Evolutionary conservation across 2,797 vertebrate species (phyloP).

Genomic region (Acanthurus leucopareius): DNA sequence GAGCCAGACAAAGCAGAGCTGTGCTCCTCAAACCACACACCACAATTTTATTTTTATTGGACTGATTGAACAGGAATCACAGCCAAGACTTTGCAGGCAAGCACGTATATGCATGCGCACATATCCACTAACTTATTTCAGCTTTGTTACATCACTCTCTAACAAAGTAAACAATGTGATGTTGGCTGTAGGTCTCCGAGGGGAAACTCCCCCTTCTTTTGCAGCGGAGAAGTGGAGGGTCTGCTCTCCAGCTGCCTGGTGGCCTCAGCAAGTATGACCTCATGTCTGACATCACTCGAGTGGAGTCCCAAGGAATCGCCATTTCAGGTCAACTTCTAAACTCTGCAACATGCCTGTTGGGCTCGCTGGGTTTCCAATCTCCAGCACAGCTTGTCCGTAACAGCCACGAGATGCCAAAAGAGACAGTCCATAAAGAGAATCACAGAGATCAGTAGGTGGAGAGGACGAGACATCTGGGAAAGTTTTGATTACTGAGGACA

Average conservation of each 20-base stretch:
- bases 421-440: not conserved
- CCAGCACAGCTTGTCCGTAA: constrained; percentile 5
- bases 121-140: constrained; percentile 47
- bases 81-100: constrained; percentile 29
- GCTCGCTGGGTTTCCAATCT: constrained; percentile 9
- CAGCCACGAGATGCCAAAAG: constrained; percentile 3
- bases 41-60: constrained; percentile 60
- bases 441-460: not conserved
- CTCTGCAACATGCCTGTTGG: constrained; percentile 15
- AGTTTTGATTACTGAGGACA: constrained; percentile 3
- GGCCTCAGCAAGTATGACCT: constrained; percentile 56
- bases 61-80: constrained; percentile 31
- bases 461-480: constrained; percentile 5
- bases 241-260: constrained; percentile 58
- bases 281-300: constrained; percentile 63
- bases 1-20: constrained; percentile 46
- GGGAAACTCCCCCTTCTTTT: constrained; percentile 42
- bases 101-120: constrained; percentile 34
- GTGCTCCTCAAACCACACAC: constrained; percentile 35
- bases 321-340: constrained; percentile 41
- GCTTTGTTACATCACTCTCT: constrained; percentile 69
- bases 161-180: constrained; percentile 52
- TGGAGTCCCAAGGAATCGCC: constrained; percentile 56
- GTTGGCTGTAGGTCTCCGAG: constrained; percentile 46
- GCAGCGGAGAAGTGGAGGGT: constrained; percentile 29